Evolutionary conservation across 1,140 invertebrate species (phyloP).

Genomic region (Hormaphis cornu): DNA sequence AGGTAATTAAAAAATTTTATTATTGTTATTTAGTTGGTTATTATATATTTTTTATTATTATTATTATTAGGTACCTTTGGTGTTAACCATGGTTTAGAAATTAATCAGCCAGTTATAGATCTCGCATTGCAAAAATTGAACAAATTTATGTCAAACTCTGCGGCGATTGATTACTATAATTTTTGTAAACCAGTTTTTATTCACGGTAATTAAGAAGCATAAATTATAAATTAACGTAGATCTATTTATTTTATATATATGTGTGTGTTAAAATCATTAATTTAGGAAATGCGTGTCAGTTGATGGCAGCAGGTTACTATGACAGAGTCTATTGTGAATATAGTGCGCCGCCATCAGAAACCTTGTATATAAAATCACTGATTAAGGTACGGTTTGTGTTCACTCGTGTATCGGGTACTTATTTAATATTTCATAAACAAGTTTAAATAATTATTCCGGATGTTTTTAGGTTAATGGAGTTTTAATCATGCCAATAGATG

Average conservation of each 20-base stretch:
- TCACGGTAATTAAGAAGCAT: not conserved
- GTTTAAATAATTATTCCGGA: too few relatives aligned
- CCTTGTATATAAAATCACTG: not conserved
- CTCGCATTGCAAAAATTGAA: not conserved
- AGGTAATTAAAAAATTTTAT: not conserved
- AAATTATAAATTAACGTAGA: not conserved
- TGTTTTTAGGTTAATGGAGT: too few relatives aligned
- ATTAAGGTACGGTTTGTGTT: not conserved
- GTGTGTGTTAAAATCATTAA: not conserved
- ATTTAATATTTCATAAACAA: too few relatives aligned
- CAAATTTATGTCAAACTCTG: not conserved
- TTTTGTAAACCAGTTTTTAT: too few relatives aligned
- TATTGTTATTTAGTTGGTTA: not conserved
- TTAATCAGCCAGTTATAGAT: not conserved
- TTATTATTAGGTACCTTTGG: not conserved
- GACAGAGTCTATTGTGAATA: not conserved
- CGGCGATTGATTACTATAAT: too few relatives aligned
- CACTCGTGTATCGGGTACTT: not conserved
- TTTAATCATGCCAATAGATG: conserved; percentile 73
- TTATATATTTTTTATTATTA: not conserved
- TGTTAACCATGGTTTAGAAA: not conserved
- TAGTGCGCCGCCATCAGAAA: not conserved
- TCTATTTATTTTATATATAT: not conserved
- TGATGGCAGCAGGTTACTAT: not conserved
- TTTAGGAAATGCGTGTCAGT: conserved; percentile 44